These are phyloP conservation scores for Ictalurus punctatus DNA, from an alignment of 2,113 vertebrate species.

Conservation along the genomic window DNA sequence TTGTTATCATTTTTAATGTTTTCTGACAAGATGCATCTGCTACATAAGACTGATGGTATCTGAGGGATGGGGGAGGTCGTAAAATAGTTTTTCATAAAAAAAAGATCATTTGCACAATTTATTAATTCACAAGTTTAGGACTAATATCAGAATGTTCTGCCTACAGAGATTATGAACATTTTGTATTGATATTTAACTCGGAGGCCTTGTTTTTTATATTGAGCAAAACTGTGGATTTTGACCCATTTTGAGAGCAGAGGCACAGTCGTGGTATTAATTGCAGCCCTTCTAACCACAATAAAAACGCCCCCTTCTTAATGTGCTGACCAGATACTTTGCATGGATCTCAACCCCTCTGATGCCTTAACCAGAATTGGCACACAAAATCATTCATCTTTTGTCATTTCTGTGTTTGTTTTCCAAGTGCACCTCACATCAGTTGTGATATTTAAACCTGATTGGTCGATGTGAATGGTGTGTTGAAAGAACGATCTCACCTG, in stretches of 20 bases:
- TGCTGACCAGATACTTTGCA: not conserved
- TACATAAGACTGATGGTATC: not conserved
- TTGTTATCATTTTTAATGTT: not conserved
- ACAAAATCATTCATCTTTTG: not conserved
- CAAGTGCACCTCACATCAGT: not conserved
- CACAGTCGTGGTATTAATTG: not conserved
- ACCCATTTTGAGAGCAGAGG: not conserved
- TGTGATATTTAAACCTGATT: not conserved
- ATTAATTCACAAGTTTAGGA: not conserved
- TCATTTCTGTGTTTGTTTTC: not conserved
- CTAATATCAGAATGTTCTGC: not conserved
- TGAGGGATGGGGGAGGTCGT: not conserved
- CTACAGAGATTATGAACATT: not conserved
- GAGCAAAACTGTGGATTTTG: not conserved
- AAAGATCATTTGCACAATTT: not conserved
- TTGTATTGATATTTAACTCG: not conserved
- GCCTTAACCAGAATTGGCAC: not conserved
- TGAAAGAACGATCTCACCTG: not conserved
- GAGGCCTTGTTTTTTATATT: not conserved
- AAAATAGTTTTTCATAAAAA: not conserved
- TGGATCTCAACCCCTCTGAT: not conserved
- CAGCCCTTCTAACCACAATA: not conserved
- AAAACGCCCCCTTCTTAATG: not conserved
- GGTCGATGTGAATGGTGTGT: not conserved
- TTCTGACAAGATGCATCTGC: not conserved